A percentile compares a stretch with the other conserved stretches of the same genome.
phyloP scores from a whole-genome alignment of 2,888 invertebrate genomes.

The Rhagophthalmus giganteus region DNA sequence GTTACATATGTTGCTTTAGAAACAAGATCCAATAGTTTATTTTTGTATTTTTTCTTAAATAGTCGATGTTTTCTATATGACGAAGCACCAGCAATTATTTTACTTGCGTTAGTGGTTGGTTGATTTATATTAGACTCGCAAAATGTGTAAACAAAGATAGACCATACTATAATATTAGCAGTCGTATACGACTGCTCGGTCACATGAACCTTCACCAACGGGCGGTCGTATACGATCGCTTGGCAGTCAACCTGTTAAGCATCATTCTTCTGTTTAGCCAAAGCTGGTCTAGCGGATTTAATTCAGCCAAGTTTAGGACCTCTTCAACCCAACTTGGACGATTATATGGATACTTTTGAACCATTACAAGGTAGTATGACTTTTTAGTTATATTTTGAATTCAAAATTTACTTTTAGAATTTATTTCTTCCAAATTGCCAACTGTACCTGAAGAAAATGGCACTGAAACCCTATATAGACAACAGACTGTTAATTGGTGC shows the following conservation, averaged over 20 bases:
- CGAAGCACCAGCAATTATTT: too few species aligned
- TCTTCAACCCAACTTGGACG: constrained; percentile 94
- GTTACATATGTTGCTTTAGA: too few species aligned
- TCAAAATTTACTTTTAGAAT: constrained; percentile 52
- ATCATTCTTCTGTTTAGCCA: constrained; percentile 61
- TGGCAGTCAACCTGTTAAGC: background rate
- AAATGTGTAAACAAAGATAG: background rate
- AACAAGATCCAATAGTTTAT: too few species aligned
- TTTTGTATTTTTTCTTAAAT: too few species aligned
- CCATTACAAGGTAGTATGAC: constrained; percentile 73
- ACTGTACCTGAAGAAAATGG: constrained; percentile 64
- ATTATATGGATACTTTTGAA: constrained; percentile 90
- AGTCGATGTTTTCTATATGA: too few species aligned
- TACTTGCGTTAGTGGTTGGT: constrained; percentile 38
- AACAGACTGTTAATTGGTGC: constrained; percentile 35
- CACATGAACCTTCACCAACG: too few species aligned
- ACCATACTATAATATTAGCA: too few species aligned
- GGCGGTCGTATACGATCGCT: too few species aligned
- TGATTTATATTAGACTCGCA: too few species aligned
- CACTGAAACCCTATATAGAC: constrained; percentile 35
- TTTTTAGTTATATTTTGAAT: background rate
- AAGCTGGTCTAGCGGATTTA: constrained; percentile 90
- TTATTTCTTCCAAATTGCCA: constrained; percentile 61
- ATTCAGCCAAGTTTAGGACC: constrained; percentile 98
- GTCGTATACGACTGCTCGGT: too few species aligned